phyloP scores from a whole-genome alignment of 1,140 invertebrate species.

The Argopecten irradians region DNA sequence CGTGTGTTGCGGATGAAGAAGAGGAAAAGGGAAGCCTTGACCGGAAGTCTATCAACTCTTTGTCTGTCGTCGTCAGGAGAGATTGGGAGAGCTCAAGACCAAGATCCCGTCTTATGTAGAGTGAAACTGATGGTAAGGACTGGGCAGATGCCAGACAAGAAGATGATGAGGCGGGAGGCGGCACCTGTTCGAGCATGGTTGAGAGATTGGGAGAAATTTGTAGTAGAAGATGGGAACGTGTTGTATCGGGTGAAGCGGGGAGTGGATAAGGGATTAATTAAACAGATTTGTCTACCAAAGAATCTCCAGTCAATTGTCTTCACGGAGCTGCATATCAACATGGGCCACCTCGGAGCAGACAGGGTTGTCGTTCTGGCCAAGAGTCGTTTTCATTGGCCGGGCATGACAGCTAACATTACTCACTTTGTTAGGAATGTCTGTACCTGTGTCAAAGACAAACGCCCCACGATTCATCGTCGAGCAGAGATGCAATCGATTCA shows the following conservation, averaged over 20 bases:
- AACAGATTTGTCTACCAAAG: slow-evolving; percentile 29
- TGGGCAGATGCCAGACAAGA: neutral
- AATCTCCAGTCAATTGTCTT: slow-evolving; percentile 1
- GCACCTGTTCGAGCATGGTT: neutral
- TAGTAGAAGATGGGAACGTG: neutral
- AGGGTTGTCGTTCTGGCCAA: slow-evolving; percentile 30
- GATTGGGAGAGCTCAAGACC: neutral
- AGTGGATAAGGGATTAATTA: neutral
- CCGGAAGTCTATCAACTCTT: too few species aligned
- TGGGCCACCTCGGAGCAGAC: slow-evolving; percentile 47
- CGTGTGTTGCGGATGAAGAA: too few species aligned
- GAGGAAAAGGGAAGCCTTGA: neutral
- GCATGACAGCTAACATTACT: slow-evolving; percentile 33
- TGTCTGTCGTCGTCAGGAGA: neutral
- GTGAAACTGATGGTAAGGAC: neutral
- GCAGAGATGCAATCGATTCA: slow-evolving; percentile 44
- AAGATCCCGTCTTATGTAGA: neutral
- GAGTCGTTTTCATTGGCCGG: slow-evolving; percentile 26
- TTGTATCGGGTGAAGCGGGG: neutral
- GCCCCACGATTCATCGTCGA: neutral
- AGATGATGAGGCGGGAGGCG: neutral
- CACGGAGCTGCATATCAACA: slow-evolving; percentile 38
- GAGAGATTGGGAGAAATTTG: neutral
- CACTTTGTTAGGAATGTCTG: slow-evolving; percentile 38
- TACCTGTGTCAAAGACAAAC: slow-evolving; percentile 49